phyloP scores from a whole-genome alignment of 1,140 invertebrate genomes.

The Drosophila tani region DNA sequence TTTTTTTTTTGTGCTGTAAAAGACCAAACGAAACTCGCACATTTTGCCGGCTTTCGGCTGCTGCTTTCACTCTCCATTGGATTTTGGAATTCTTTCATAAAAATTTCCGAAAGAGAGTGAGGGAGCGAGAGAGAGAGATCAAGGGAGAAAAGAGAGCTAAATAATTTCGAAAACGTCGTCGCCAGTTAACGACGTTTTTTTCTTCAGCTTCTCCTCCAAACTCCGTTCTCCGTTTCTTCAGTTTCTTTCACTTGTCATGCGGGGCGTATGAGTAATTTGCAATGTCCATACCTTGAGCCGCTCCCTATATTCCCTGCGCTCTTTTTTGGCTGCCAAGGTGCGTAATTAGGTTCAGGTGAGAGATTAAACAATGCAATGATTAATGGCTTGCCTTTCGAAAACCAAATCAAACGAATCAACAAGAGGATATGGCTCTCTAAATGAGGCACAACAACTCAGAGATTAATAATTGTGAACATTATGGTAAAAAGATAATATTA shows the following conservation, averaged over 20 bases:
- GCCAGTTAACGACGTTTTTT: conserved; percentile 41
- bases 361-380: conserved; percentile 44
- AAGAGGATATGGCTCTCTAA: conserved; percentile 17
- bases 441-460: neutral
- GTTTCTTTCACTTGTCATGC: conserved; percentile 32
- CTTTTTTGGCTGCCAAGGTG: conserved; percentile 3
- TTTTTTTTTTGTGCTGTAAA: conserved; percentile 13
- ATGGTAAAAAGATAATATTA: neutral
- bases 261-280: conserved; percentile 63
- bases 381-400: conserved; percentile 31
- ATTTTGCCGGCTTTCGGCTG: conserved; percentile 70
- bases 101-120: conserved; percentile 11
- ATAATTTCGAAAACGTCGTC: conserved; percentile 48
- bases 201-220: neutral
- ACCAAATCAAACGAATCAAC: conserved; percentile 13
- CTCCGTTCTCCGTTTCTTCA: conserved; percentile 1
- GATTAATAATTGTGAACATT: neutral
- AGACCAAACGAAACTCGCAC: conserved; percentile 60
- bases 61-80: conserved; percentile 73
- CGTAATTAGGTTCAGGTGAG: conserved; percentile 63
- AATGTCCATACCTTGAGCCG: conserved; percentile 24
- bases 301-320: conserved; percentile 8
- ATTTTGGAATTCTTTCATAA: conserved; percentile 65
- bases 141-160: conserved; percentile 9
- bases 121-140: conserved; percentile 1